Evolutionary conservation across 2,113 vertebrate genomes (phyloP).

Genomic region (Semnopithecus entellus): DNA sequence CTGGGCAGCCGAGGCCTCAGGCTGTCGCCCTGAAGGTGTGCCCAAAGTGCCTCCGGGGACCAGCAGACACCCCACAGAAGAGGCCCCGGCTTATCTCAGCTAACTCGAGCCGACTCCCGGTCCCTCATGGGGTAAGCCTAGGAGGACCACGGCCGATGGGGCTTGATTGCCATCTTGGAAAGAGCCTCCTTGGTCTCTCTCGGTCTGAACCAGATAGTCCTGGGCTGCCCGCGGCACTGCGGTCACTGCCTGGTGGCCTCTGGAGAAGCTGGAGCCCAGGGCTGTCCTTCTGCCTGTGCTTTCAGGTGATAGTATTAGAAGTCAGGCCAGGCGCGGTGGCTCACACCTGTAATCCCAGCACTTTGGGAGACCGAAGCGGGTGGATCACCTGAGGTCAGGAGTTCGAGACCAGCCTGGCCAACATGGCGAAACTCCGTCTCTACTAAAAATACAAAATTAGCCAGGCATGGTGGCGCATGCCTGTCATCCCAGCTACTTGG

Average conservation of each 20-base stretch:
- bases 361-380: too few relatives aligned
- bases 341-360: too few relatives aligned
- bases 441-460: too few relatives aligned
- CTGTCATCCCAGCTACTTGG: too few relatives aligned
- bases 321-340: fast-evolving
- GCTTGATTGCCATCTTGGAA: neutral
- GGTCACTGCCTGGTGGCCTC: neutral
- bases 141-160: neutral
- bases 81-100: neutral
- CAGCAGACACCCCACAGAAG: neutral
- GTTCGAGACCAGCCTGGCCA: too few relatives aligned
- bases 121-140: neutral
- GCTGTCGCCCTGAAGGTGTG: neutral
- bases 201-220: fast-evolving
- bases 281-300: neutral
- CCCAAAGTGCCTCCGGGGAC: neutral
- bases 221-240: fast-evolving
- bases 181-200: neutral
- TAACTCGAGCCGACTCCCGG: neutral
- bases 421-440: too few relatives aligned
- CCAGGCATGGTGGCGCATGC: too few relatives aligned
- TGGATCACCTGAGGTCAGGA: too few relatives aligned
- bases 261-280: neutral
- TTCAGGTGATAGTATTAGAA: neutral
- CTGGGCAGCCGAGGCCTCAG: neutral